Conservation (phyloP, 2,113 vertebrate genomes). For the Cryptomyrus ogoouensis region DNA sequence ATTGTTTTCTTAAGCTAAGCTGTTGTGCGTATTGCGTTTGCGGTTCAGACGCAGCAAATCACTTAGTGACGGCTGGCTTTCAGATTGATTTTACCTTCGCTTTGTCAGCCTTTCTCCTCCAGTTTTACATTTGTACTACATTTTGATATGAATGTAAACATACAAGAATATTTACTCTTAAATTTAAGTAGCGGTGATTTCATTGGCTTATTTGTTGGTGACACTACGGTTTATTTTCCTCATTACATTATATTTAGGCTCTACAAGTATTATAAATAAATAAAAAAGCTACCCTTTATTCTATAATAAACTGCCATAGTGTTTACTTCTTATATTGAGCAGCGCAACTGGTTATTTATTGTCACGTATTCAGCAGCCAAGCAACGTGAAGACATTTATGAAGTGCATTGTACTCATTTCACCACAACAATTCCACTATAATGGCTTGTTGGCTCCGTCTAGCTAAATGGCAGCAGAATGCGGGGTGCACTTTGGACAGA, state of each 20-base stretch:
- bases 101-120: not conserved
- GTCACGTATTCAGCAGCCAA: not conserved
- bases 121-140: not conserved
- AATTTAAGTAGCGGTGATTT: not conserved
- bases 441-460: not conserved
- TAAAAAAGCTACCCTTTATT: not conserved
- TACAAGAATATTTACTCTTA: not conserved
- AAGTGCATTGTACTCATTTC: not conserved
- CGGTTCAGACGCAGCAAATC: not conserved
- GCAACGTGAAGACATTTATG: not conserved
- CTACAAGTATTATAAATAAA: not conserved
- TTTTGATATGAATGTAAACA: not conserved
- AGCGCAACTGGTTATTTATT: not conserved
- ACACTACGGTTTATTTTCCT: not conserved
- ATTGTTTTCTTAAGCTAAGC: slow-evolving; percentile 13
- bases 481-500: not conserved
- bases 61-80: not conserved
- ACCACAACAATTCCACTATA: not conserved
- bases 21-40: not conserved
- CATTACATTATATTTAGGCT: not conserved
- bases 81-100: not conserved
- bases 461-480: not conserved
- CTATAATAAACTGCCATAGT: not conserved
- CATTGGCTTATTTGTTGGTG: not conserved
- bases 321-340: not conserved